A percentile compares a stretch with the other conserved stretches of the same genome.
These are phyloP conservation scores for Lutjanus argentimaculatus DNA, from an alignment of 2,797 vertebrate species.

Conservation along the genomic window DNA sequence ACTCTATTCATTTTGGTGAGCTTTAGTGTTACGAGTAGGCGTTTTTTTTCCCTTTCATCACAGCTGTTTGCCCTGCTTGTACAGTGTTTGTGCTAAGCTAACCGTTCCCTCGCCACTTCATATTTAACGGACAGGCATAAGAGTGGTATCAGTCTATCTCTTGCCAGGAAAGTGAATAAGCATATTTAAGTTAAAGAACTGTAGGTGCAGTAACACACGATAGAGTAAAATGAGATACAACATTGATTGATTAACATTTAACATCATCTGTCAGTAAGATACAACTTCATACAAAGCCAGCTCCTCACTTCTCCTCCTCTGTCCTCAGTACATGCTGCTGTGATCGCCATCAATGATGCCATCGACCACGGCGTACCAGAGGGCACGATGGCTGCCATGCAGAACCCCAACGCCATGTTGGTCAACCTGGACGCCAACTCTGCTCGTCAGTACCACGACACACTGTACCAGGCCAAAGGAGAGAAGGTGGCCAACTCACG, in stretches of 20 bases:
- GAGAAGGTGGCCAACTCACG: constrained; percentile 93
- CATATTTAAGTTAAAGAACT: neutral
- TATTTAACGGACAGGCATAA: neutral
- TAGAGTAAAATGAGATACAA: neutral
- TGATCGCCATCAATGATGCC: constrained; percentile 98
- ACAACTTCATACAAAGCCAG: neutral
- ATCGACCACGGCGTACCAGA: constrained; percentile 91
- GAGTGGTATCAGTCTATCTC: neutral
- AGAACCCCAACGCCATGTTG: constrained; percentile 97
- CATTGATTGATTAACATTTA: constrained; percentile 4
- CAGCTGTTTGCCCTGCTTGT: neutral
- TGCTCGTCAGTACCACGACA: constrained; percentile 90
- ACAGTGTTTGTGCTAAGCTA: neutral
- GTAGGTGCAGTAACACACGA: neutral
- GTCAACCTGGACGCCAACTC: constrained; percentile 87
- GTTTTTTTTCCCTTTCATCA: too few relatives aligned
- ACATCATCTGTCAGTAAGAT: neutral
- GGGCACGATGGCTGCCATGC: constrained; percentile 91
- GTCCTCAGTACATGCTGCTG: constrained; percentile 93
- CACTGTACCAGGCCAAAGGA: constrained; percentile 92
- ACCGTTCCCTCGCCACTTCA: neutral
- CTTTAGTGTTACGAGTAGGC: neutral
- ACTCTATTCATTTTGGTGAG: neutral
- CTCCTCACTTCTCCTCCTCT: neutral
- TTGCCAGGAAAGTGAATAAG: neutral